A percentile compares a stretch with the other conserved stretches of the same genome.
Conservation (phyloP, 2,113 vertebrate genomes). For the Polypterus bichir region DNA sequence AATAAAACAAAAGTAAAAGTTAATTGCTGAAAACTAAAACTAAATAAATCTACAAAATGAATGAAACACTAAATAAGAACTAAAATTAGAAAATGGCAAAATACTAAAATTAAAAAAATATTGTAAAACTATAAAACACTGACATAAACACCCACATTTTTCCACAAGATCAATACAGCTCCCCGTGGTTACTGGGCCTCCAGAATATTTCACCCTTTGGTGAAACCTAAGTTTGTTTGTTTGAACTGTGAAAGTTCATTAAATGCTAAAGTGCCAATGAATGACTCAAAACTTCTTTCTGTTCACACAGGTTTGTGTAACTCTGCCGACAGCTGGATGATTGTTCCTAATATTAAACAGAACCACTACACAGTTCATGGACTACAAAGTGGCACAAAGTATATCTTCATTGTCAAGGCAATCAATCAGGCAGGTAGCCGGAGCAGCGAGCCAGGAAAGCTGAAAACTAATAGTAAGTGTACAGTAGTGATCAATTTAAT, state of each 20-base stretch:
- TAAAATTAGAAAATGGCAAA: no score
- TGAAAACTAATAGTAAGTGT: slow-evolving; percentile 93
- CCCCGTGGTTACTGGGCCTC: no score
- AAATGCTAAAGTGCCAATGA: neutral
- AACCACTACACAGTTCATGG: slow-evolving; percentile 97
- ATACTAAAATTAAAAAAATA: no score
- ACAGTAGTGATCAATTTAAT: no score
- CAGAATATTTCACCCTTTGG: neutral
- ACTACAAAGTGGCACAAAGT: slow-evolving; percentile 90
- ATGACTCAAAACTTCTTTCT: slow-evolving; percentile 4
- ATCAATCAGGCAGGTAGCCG: slow-evolving; percentile 94
- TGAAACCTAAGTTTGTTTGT: neutral
- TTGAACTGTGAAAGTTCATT: neutral
- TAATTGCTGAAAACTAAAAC: no score
- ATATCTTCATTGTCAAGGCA: slow-evolving; percentile 92
- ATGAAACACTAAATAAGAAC: no score
- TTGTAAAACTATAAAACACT: no score
- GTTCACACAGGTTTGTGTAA: slow-evolving; percentile 79
- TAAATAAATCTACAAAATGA: no score
- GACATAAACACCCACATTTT: no score
- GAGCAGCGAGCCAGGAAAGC: slow-evolving; percentile 81
- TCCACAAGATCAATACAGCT: no score
- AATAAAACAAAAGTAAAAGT: no score
- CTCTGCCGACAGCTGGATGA: slow-evolving; percentile 98
- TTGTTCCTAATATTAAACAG: slow-evolving; percentile 96